These are phyloP conservation scores for Bruchidius siliquastri DNA, from an alignment of 2,888 invertebrate species.

Conservation along the genomic window DNA sequence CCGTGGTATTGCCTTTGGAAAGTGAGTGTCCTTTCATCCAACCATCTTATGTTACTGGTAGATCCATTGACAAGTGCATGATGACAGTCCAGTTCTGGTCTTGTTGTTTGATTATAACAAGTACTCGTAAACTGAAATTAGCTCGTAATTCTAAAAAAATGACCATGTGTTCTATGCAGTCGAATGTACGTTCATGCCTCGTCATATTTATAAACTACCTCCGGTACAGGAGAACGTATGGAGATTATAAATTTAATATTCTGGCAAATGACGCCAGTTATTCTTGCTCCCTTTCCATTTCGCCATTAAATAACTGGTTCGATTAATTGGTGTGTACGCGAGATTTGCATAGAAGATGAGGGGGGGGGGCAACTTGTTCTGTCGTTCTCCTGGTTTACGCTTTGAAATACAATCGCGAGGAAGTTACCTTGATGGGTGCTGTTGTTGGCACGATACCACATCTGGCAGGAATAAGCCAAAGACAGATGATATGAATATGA, in stretches of 20 bases:
- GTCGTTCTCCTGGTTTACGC: background rate
- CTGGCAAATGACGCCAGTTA: conserved; percentile 20
- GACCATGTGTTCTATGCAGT: background rate
- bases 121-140: too few relatives aligned
- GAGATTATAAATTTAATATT: conserved; percentile 16
- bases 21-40: too few relatives aligned
- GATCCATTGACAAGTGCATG: too few relatives aligned
- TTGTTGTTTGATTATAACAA: too few relatives aligned
- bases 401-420: background rate
- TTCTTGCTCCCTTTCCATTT: conserved; percentile 12
- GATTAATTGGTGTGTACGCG: conserved; percentile 8
- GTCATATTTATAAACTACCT: background rate
- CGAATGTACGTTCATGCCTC: background rate
- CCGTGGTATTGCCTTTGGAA: too few relatives aligned
- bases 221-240: background rate
- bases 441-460: background rate
- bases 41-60: too few relatives aligned
- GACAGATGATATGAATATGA: too few relatives aligned
- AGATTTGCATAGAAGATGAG: background rate
- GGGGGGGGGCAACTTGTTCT: background rate
- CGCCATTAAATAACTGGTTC: conserved; percentile 13
- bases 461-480: too few relatives aligned
- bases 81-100: too few relatives aligned
- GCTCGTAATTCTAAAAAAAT: too few relatives aligned
- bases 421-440: background rate